Percentiles rank a stretch among this genome's conserved stretches.
phyloP scores from a whole-genome alignment of 2,888 invertebrate species.

The Criorhina ranunculi region DNA sequence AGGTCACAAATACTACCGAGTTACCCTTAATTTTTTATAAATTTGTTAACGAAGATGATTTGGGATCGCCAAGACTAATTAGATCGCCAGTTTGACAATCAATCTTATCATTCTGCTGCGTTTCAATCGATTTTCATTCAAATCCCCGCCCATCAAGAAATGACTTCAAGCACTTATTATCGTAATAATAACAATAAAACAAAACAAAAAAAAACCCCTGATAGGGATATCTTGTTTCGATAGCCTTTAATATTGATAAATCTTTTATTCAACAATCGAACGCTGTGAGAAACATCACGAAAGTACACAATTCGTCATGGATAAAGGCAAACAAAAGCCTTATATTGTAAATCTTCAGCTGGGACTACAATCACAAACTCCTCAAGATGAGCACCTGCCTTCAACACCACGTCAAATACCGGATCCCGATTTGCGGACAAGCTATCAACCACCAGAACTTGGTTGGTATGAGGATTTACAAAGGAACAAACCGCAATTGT shows the following conservation, averaged over 20 bases:
- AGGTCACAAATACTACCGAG: no score
- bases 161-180: background rate
- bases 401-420: background rate
- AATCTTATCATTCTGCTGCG: background rate
- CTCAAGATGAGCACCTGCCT: background rate
- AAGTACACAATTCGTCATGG: background rate
- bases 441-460: background rate
- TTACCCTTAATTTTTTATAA: no score
- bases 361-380: background rate
- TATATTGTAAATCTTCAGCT: background rate
- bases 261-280: conserved; percentile 11
- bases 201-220: background rate
- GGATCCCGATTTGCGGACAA: background rate
- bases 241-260: conserved; percentile 1
- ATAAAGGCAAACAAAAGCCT: background rate
- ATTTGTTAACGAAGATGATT: no score
- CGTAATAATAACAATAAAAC: background rate
- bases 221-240: conserved; percentile 5
- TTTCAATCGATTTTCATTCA: background rate
- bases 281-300: background rate
- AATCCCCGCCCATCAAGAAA: background rate
- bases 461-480: conserved; percentile 30
- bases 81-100: no score
- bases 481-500: conserved; percentile 42
- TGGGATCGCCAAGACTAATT: no score